A percentile compares a stretch with the other conserved stretches of the same genome.
These are phyloP conservation scores for Phaetusa simplex DNA, from an alignment of 2,113 vertebrate species.

Conservation along the genomic window DNA sequence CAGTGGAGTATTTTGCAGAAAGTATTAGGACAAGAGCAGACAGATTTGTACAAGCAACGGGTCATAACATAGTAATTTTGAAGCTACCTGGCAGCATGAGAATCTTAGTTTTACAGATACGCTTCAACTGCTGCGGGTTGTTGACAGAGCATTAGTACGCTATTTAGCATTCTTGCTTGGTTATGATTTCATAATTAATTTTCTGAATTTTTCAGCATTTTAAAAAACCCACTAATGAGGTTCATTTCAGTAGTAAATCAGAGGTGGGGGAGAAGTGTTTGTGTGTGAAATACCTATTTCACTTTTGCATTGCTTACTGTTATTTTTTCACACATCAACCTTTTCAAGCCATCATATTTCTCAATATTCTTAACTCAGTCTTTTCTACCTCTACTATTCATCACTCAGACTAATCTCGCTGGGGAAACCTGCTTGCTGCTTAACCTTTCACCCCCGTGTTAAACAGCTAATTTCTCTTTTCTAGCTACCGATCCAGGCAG, in stretches of 20 bases:
- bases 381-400: slow-evolving; percentile 35
- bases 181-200: background rate
- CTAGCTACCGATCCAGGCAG: slow-evolving; percentile 66
- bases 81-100: background rate
- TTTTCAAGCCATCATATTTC: background rate
- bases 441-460: slow-evolving; percentile 75
- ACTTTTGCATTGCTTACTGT: background rate
- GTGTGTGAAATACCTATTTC: background rate
- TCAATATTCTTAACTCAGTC: background rate
- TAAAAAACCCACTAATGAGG: background rate
- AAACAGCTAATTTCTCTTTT: slow-evolving; percentile 75
- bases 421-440: slow-evolving; percentile 64
- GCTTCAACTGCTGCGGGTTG: background rate
- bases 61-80: background rate
- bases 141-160: background rate
- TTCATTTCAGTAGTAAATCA: background rate
- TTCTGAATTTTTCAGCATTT: background rate
- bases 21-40: background rate
- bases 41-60: background rate
- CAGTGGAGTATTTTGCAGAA: background rate
- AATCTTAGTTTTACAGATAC: background rate
- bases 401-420: slow-evolving; percentile 66
- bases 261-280: background rate
- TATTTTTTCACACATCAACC: background rate
- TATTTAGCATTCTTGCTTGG: background rate